These are phyloP conservation scores for Siniperca knerii DNA, from an alignment of 2,113 vertebrate genomes.

Conservation along the genomic window DNA sequence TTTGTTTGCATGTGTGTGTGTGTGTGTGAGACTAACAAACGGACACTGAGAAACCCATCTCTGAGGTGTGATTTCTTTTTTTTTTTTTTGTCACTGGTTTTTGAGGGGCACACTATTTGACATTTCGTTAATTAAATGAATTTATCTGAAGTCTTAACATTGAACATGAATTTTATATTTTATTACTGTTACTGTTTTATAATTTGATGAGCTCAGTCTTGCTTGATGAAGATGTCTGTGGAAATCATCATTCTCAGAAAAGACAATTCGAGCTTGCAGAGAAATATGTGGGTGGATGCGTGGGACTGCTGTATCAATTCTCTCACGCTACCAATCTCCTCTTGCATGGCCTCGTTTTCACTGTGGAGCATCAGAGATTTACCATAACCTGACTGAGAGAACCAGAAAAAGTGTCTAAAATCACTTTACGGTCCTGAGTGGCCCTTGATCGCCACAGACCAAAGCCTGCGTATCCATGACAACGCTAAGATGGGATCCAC, in stretches of 20 bases:
- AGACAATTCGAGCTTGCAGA: slow-evolving; percentile 64
- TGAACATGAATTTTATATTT: too few species aligned
- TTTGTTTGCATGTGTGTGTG: slow-evolving; percentile 35
- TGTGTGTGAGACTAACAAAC: slow-evolving; percentile 23
- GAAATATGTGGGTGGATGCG: slow-evolving; percentile 66
- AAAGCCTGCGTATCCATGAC: slow-evolving; percentile 82
- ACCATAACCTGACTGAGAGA: slow-evolving; percentile 59
- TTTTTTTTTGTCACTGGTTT: not conserved
- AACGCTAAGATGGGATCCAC: slow-evolving; percentile 75
- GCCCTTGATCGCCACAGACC: slow-evolving; percentile 68
- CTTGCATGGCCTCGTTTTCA: slow-evolving; percentile 55
- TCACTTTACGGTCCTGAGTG: slow-evolving; percentile 71
- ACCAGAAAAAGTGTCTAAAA: slow-evolving; percentile 67
- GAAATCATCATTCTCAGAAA: slow-evolving; percentile 61
- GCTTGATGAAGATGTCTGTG: slow-evolving; percentile 66
- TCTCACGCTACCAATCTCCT: slow-evolving; percentile 51
- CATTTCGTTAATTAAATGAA: slow-evolving; percentile 10
- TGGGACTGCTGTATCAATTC: slow-evolving; percentile 61
- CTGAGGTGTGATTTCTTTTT: slow-evolving; percentile 6
- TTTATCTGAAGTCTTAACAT: slow-evolving; percentile 25
- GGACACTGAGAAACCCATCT: not conserved
- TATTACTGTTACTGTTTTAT: slow-evolving; percentile 10
- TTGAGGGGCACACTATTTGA: slow-evolving; percentile 4
- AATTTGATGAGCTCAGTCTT: slow-evolving; percentile 38
- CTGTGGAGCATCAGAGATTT: slow-evolving; percentile 55